phyloP scores from a whole-genome alignment of 2,113 vertebrate species.

The Phoenicopterus ruber region DNA sequence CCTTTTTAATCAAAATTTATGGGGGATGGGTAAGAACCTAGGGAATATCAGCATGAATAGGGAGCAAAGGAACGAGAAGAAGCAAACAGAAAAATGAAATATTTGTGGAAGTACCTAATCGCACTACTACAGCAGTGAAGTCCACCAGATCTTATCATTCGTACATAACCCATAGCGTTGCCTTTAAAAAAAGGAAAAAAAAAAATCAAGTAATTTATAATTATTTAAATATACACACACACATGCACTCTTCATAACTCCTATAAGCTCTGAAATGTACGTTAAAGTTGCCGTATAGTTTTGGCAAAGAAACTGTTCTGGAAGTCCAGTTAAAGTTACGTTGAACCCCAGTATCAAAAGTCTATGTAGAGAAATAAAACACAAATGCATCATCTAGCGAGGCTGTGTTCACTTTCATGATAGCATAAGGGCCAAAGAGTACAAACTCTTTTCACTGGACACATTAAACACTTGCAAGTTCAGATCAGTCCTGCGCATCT shows the following conservation, averaged over 20 bases:
- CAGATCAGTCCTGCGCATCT: neutral
- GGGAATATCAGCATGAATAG: neutral
- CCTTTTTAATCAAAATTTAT: neutral
- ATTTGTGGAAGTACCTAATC: slow-evolving; percentile 82
- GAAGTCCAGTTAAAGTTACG: neutral
- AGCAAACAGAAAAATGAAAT: neutral
- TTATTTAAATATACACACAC: neutral
- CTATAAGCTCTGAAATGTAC: neutral
- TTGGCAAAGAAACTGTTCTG: neutral
- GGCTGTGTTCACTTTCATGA: neutral
- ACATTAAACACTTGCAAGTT: neutral
- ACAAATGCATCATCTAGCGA: neutral
- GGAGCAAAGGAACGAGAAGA: neutral
- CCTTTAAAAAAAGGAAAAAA: slow-evolving; percentile 77
- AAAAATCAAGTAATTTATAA: neutral
- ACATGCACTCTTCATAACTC: neutral
- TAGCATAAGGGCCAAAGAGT: neutral
- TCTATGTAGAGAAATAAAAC: neutral
- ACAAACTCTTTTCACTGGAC: neutral
- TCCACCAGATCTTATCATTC: slow-evolving; percentile 98
- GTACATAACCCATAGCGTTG: slow-evolving; percentile 96
- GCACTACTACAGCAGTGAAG: slow-evolving; percentile 98
- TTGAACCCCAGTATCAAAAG: neutral
- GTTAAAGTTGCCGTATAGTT: neutral
- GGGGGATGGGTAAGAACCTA: neutral